Base-by-base conservation (phyloP, 2,888 invertebrate genomes). In the Nemotelus nigrinus region DNA sequence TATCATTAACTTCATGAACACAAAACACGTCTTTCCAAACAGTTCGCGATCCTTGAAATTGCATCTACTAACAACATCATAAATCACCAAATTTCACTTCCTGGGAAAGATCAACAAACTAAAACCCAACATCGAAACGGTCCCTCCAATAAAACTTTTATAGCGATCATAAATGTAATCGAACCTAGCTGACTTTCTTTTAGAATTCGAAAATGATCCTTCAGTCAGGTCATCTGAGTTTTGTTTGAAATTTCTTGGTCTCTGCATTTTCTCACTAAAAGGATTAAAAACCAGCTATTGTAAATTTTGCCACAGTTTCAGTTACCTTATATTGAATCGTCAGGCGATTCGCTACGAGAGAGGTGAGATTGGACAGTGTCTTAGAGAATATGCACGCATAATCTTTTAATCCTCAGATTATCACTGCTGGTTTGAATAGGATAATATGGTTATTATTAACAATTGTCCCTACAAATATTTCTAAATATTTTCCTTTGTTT, bases 401-500 rank as follows among this genome's bases (percentile, higher is more conserved):
- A 67, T 67, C 67, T 67, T 47, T 3, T 47, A 48, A 67, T 67
- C 67, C 67, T 4, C 10, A 48, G 4, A 67, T 67, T 25, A 67
- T 67, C 25, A 39, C 48, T 47, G 10, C 47, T 48, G 25, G 47
- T 67, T 67, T 67, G 25, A 48, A 48, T 45, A 44, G n/a, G 39
- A 47, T 48, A 2, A 48, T 39, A 48, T 4, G 48, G n/a, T 39
- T 10, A 70, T 72, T 72, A 72, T 57, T 58, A 45, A 45, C 57
- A 72, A 72, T 45, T 58, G 44, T 70, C 45, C 25, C 7, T n/a
- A 5, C n/a, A 72, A 72, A 72, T 72, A 72, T 72, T 72, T 55
- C 43, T 45, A 58, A 72, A 72, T 58, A 72, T 72, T 72, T 72
- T 6, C 71, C n/a, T n/a, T 55, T 70, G 71, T 72, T 72, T 72